Percentiles rank a stretch among this genome's conserved stretches.
These are phyloP conservation scores for Chloroceryle amazona DNA, from an alignment of 2,797 vertebrate species.

Conservation along the genomic window DNA sequence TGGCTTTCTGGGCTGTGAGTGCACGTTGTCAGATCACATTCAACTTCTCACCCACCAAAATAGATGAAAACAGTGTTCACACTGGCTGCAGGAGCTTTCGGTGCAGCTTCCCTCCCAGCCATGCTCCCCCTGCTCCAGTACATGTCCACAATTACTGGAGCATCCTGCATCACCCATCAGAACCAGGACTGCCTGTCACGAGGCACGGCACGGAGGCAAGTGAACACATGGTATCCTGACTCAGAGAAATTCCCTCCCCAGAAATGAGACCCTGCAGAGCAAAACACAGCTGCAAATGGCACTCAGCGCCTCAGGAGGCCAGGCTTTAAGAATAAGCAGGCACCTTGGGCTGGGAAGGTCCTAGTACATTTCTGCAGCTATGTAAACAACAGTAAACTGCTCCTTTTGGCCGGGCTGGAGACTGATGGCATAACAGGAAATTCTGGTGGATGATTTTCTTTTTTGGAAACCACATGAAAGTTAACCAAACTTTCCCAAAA, in stretches of 20 bases:
- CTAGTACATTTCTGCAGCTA: constrained; percentile 66
- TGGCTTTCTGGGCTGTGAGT: not conserved
- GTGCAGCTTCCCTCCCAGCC: not conserved
- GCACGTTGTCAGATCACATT: not conserved
- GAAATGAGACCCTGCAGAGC: constrained; percentile 48
- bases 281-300: constrained; percentile 73
- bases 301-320: constrained; percentile 24
- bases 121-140: not conserved
- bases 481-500: constrained; percentile 71
- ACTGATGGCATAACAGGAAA: constrained; percentile 71
- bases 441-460: constrained; percentile 70
- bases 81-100: not conserved
- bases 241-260: constrained; percentile 59
- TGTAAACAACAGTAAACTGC: constrained; percentile 71
- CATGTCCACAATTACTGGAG: not conserved
- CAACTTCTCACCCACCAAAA: not conserved
- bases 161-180: not conserved
- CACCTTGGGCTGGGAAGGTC: constrained; percentile 70
- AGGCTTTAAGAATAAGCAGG: constrained; percentile 66
- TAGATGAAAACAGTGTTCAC: accelerated
- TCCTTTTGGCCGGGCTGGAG: constrained; percentile 46
- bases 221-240: constrained; percentile 51
- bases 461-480: constrained; percentile 73
- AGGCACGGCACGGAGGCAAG: not conserved
- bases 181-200: constrained; percentile 31